Base-by-base conservation (phyloP, 2,113 vertebrate genomes). In the Protomyctophum bolini region DNA sequence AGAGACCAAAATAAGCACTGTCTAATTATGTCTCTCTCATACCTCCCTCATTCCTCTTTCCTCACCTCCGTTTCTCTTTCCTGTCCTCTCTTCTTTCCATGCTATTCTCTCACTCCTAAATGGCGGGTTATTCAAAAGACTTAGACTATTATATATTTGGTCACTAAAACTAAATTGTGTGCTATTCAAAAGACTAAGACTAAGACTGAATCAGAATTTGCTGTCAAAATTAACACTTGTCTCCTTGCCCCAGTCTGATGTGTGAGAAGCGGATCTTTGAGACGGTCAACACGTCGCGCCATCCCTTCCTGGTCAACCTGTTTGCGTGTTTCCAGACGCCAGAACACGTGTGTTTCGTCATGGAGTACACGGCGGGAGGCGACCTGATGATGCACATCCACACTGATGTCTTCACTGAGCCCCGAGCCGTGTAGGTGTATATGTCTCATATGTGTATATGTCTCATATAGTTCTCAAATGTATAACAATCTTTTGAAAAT, bases 371-470 rank as follows among this genome's bases (percentile, higher is more conserved):
- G 48, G 96, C 97, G n/a, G 98, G 98, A 45, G 97, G 98, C 10
- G 98, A 99, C 81, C 93, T 99, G 62, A 99, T 99, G 98, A 99
- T 99, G 98, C 98, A 99, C 92, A 99, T 99, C 80, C 98, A 99
- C 68, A 95, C 98, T 0, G 97, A 99, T 67, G 98, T 99, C 85
- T 99, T 99, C 92, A 96, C 94, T 41, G 98, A 98, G 84, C 95
- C 96, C 1, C 94, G 97, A 73, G 97, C 96, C 76, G 90, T 97
- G 97, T 99, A 93, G 71, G 97, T 96, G 70, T 3, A 1, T 21
- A 21, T 21, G 21, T 21, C 21, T 21, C 21, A 21, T 21, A 21
- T 21, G 2, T 21, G 21, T 21, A 21, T 21, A 21, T 21, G 21
- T 21, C 21, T 21, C 21, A 21, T 21, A 41, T 4, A 41, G 33